phyloP scores from a whole-genome alignment of 2,113 vertebrate genomes.

The Scomber scombrus region DNA sequence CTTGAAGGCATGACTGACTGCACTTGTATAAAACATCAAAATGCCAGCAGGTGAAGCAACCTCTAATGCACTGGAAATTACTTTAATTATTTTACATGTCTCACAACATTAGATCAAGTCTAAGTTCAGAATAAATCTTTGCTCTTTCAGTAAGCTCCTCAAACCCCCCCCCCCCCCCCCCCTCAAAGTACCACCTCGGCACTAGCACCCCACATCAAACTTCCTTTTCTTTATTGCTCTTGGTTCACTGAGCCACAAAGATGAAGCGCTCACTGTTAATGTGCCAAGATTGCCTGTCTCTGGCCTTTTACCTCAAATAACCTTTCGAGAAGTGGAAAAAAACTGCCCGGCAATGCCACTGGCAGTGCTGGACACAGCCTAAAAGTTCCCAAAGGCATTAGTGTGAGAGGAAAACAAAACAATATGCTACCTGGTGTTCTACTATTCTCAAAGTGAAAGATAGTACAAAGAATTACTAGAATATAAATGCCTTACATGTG shows the following conservation, averaged over 20 bases:
- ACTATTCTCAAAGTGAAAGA: neutral
- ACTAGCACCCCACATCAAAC: conserved; percentile 37
- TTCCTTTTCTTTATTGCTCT: conserved; percentile 55
- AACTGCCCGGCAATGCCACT: conserved; percentile 34
- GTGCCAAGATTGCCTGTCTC: conserved; percentile 45
- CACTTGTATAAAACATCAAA: conserved; percentile 9
- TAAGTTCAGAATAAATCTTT: neutral
- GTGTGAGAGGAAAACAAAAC: conserved; percentile 54
- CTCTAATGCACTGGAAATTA: neutral
- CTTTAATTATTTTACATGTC: conserved; percentile 14
- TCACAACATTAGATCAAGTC: neutral
- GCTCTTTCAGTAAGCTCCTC: conserved; percentile 17
- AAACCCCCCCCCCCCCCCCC: conserved; percentile 36
- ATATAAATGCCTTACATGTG: neutral
- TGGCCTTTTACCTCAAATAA: conserved; percentile 64
- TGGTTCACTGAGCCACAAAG: conserved; percentile 38
- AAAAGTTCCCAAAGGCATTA: conserved; percentile 32
- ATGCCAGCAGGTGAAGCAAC: conserved; percentile 1
- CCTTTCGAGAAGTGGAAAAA: conserved; percentile 54
- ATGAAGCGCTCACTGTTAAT: conserved; percentile 48
- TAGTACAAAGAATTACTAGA: neutral
- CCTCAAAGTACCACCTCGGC: conserved; percentile 55
- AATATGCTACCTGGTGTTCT: conserved; percentile 5
- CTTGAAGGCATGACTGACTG: conserved; percentile 28
- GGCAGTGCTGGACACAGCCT: conserved; percentile 32